Evolutionary conservation across 2,888 invertebrate genomes (phyloP).

Genomic region (Tiliacea citrago): DNA sequence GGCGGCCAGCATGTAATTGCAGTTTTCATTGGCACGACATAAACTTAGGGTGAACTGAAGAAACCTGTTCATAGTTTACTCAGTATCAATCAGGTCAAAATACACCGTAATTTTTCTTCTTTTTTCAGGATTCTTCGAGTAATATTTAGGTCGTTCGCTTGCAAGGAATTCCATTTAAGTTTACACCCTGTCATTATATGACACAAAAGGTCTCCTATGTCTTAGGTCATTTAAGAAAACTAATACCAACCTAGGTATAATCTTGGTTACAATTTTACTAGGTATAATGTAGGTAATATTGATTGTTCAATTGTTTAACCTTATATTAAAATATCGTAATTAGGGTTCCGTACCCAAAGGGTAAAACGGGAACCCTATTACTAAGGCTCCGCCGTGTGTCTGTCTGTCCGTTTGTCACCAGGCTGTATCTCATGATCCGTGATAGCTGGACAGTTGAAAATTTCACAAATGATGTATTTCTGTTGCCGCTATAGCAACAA

Average conservation of each 20-base stretch:
- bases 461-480: too few species aligned
- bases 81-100: neutral
- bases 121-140: neutral
- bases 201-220: neutral
- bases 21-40: neutral
- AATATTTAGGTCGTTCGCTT: neutral
- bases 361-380: too few species aligned
- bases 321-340: neutral
- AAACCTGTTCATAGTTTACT: neutral
- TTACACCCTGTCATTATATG: neutral
- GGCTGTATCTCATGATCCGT: too few species aligned
- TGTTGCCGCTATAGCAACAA: too few species aligned
- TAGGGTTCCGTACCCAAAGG: too few species aligned
- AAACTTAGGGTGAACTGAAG: neutral
- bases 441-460: too few species aligned
- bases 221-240: neutral
- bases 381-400: too few species aligned
- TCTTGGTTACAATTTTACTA: neutral
- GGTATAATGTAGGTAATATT: neutral
- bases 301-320: neutral
- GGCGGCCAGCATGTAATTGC: too few species aligned
- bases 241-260: neutral
- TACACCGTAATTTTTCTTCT: neutral
- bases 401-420: too few species aligned
- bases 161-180: neutral